Conservation (phyloP, 2,888 invertebrate genomes). For the Eupithecia dodoneata region DNA sequence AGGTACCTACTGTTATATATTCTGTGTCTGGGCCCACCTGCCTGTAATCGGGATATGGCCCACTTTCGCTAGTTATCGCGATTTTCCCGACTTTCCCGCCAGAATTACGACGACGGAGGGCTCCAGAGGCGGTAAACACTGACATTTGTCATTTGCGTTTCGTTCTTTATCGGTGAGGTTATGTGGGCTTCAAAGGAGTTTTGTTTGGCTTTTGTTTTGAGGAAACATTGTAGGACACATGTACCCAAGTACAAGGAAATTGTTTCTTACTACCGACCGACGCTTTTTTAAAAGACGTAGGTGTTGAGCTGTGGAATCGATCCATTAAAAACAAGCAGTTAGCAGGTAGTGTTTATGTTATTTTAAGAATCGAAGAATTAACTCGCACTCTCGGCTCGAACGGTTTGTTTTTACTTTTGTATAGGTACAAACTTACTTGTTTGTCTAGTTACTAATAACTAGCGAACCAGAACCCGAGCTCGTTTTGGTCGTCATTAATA, state of each 20-base stretch:
- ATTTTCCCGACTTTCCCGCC: constrained; percentile 45
- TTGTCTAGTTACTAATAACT: too few relatives aligned
- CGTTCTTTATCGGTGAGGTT: constrained; percentile 31
- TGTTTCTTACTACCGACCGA: background rate
- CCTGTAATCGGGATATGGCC: constrained; percentile 51
- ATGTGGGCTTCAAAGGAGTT: constrained; percentile 7
- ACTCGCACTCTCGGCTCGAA: background rate
- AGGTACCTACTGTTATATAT: background rate
- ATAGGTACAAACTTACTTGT: too few relatives aligned
- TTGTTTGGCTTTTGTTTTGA: constrained; percentile 20
- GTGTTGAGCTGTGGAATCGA: background rate
- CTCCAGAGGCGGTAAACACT: constrained; percentile 36
- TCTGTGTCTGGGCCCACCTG: constrained; percentile 49
- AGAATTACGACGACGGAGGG: constrained; percentile 44
- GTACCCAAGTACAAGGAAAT: background rate
- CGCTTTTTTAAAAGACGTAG: background rate
- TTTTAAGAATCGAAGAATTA: background rate
- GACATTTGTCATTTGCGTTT: constrained; percentile 40
- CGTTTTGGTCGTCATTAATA: too few relatives aligned
- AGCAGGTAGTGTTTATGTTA: background rate
- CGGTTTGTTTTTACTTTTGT: too few relatives aligned
- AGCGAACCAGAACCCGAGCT: too few relatives aligned
- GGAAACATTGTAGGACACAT: background rate
- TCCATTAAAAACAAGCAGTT: background rate
- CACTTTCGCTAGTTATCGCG: constrained; percentile 47